Evolutionary conservation across 92 coral and sea anemone genomes (phyloP).

Genomic region (Metridium senile): DNA sequence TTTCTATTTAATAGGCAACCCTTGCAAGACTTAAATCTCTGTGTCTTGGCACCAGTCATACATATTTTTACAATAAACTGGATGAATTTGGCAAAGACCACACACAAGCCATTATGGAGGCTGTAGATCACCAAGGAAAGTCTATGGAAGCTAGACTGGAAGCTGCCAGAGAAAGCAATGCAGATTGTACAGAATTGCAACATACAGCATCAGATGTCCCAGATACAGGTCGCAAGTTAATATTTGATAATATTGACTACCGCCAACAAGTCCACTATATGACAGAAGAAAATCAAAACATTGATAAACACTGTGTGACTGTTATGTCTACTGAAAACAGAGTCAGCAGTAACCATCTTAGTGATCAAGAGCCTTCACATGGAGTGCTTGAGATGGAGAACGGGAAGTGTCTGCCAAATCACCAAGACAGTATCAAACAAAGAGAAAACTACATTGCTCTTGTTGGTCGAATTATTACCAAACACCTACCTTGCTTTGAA

Average conservation of each 20-base stretch:
- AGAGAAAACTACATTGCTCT: constrained; percentile 62
- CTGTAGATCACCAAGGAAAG: constrained; percentile 40
- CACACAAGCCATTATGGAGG: constrained; percentile 30
- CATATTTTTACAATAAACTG: constrained; percentile 51
- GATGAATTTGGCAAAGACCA: constrained; percentile 58
- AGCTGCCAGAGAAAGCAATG: not conserved
- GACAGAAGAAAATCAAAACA: constrained; percentile 65
- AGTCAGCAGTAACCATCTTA: constrained; percentile 54
- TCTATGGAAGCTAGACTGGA: constrained; percentile 31
- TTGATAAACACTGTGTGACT: constrained; percentile 61
- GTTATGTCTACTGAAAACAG: constrained; percentile 73
- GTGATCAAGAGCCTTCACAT: constrained; percentile 34
- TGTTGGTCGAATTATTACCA: constrained; percentile 49
- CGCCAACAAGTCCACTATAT: constrained; percentile 58
- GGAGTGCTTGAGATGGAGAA: constrained; percentile 60
- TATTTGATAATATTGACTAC: constrained; percentile 53
- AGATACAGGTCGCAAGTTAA: constrained; percentile 49
- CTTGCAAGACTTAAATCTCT: constrained; percentile 45
- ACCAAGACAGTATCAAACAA: constrained; percentile 38
- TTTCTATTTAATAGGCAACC: constrained; percentile 34
- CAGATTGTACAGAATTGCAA: not conserved
- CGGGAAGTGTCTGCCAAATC: constrained; percentile 52
- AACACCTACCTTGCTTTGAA: constrained; percentile 39
- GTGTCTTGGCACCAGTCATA: constrained; percentile 51
- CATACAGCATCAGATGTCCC: not conserved